These are phyloP conservation scores for Dendronephthya gigantea DNA, from an alignment of 64 coral and sea anemone genomes.

Conservation along the genomic window DNA sequence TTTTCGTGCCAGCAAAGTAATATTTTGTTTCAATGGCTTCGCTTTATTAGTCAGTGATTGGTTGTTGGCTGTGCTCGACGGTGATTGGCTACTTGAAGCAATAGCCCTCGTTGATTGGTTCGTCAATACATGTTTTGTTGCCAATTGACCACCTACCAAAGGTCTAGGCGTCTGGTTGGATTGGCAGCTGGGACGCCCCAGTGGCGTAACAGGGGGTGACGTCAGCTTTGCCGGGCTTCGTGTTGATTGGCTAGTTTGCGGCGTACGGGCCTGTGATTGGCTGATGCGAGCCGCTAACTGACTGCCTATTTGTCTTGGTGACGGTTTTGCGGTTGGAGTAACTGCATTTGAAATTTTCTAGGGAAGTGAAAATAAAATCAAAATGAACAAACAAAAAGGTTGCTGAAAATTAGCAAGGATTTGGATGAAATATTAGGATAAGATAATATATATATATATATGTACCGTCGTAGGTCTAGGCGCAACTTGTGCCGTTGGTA, in stretches of 20 bases:
- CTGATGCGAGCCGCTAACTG: neutral
- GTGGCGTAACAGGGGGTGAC: neutral
- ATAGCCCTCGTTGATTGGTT: neutral
- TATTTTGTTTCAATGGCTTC: neutral
- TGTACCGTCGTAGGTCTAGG: neutral
- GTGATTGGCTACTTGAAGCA: neutral
- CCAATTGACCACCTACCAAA: neutral
- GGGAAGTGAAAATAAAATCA: neutral
- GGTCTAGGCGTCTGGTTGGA: neutral
- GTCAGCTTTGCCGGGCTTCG: neutral
- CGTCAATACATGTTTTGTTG: neutral
- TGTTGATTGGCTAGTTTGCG: neutral
- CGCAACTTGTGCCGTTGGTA: neutral
- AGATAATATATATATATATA: neutral
- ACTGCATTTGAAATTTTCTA: neutral
- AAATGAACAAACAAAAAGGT: neutral
- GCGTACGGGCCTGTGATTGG: neutral
- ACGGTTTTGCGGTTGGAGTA: neutral
- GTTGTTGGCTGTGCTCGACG: no score
- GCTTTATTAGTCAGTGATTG: no score
- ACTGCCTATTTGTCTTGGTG: neutral
- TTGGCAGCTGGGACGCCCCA: neutral
- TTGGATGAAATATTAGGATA: neutral
- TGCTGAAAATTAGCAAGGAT: no score
- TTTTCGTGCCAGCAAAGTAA: neutral